phyloP scores from a whole-genome alignment of 64 coral and sea anemone genomes.

The Anthopleura sola region DNA sequence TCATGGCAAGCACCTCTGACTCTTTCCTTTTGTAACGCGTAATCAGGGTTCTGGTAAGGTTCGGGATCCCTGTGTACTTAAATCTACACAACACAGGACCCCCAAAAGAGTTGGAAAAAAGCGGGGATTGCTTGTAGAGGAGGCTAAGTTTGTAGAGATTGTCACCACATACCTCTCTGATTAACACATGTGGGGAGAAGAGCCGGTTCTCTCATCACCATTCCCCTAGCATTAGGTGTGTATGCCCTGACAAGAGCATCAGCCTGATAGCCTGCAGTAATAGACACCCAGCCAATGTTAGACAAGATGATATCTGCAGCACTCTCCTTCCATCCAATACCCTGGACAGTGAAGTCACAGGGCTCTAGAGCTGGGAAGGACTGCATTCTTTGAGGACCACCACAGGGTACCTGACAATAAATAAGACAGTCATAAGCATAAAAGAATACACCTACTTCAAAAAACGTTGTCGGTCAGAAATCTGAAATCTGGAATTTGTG shows the following conservation, averaged over 20 bases:
- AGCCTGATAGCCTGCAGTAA: conserved; percentile 83
- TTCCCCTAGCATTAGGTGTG: conserved; percentile 75
- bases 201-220: conserved; percentile 67
- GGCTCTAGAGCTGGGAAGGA: conserved; percentile 62
- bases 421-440: not conserved
- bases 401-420: conserved; percentile 57
- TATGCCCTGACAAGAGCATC: conserved; percentile 71
- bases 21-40: no score
- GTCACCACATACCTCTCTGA: conserved; percentile 59
- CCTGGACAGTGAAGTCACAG: conserved; percentile 50
- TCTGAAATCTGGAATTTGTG: no score
- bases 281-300: conserved; percentile 87
- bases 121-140: no score
- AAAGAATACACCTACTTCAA: no score
- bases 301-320: conserved; percentile 91
- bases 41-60: no score
- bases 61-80: no score
- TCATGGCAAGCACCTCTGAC: no score
- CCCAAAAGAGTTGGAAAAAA: no score
- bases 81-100: no score
- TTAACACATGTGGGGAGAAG: conserved; percentile 75
- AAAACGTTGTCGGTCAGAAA: no score
- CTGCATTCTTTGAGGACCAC: conserved; percentile 73
- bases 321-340: conserved; percentile 81
- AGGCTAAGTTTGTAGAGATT: no score